phyloP scores from a whole-genome alignment of 2,888 invertebrate species.

The Zygaena filipendulae region DNA sequence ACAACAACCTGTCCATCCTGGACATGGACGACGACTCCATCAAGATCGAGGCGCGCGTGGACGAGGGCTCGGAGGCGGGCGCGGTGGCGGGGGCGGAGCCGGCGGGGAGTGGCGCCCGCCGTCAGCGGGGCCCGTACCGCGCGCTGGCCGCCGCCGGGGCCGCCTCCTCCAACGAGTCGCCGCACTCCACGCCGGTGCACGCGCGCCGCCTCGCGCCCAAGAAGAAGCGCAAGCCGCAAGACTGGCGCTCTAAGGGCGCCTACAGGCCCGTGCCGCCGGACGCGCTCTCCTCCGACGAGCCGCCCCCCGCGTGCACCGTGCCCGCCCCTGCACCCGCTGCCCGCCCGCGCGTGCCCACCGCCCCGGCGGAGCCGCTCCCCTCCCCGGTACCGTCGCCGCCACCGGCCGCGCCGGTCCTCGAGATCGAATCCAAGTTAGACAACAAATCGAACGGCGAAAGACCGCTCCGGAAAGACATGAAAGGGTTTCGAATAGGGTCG shows the following conservation, averaged over 20 bases:
- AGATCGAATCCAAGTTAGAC: constrained; percentile 8
- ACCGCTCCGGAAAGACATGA: constrained; percentile 42
- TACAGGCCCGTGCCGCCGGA: constrained; percentile 47
- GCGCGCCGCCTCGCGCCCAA: constrained; percentile 40
- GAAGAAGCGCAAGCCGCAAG: constrained; percentile 58
- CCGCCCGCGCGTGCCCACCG: constrained; percentile 9
- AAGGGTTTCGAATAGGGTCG: constrained; percentile 55
- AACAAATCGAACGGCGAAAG: constrained; percentile 43
- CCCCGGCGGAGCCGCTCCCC: constrained; percentile 17
- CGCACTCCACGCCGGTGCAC: constrained; percentile 67
- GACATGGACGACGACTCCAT: constrained; percentile 62
- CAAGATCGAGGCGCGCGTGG: constrained; percentile 48
- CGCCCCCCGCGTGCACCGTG: neutral
- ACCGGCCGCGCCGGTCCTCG: constrained; percentile 4
- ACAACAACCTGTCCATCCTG: constrained; percentile 54
- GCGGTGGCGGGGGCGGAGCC: constrained; percentile 5
- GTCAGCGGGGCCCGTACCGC: constrained; percentile 9
- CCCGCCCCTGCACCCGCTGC: neutral
- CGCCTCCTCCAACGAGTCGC: constrained; percentile 33
- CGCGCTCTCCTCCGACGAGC: constrained; percentile 26
- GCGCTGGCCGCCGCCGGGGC: constrained; percentile 14
- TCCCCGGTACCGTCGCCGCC: constrained; percentile 2
- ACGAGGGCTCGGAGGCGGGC: constrained; percentile 24
- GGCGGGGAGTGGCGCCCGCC: constrained; percentile 15
- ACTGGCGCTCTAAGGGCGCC: constrained; percentile 56